These are phyloP conservation scores for Alfaro cultratus DNA, from an alignment of 2,797 vertebrate species.

Conservation along the genomic window DNA sequence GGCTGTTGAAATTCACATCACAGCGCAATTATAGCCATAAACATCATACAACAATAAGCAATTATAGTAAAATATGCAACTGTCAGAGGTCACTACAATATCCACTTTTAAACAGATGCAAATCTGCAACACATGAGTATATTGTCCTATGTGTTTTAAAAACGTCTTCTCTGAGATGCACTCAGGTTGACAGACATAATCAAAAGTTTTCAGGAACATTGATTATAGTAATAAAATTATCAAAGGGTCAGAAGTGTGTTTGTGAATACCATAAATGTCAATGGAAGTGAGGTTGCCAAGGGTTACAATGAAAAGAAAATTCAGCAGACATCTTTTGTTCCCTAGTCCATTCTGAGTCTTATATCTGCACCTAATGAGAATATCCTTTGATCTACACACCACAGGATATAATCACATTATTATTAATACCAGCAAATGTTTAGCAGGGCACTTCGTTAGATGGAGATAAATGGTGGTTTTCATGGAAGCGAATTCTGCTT, in stretches of 20 bases:
- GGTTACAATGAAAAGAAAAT: slow-evolving; percentile 44
- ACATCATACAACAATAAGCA: no score
- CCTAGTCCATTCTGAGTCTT: slow-evolving; percentile 34
- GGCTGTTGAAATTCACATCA: no score
- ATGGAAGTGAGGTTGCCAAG: slow-evolving; percentile 43
- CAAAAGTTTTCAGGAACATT: slow-evolving; percentile 16
- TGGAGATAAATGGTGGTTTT: slow-evolving; percentile 68
- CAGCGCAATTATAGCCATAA: no score
- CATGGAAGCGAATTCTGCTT: slow-evolving; percentile 55
- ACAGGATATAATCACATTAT: slow-evolving; percentile 51
- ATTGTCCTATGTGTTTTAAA: no score
- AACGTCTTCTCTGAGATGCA: no score
- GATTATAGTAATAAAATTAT: slow-evolving; percentile 56
- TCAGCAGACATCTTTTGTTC: slow-evolving; percentile 55
- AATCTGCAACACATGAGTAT: no score
- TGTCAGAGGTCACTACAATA: no score
- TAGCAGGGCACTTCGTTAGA: slow-evolving; percentile 42
- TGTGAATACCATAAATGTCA: slow-evolving; percentile 47
- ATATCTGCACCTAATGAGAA: slow-evolving; percentile 42
- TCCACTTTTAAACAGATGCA: no score
- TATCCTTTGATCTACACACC: slow-evolving; percentile 50
- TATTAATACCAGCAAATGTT: slow-evolving; percentile 63
- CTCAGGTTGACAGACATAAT: no score
- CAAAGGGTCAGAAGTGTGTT: slow-evolving; percentile 44
- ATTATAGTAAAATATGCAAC: no score